Conservation (phyloP, 1,140 invertebrate species). For the Hyles euphorbiae region DNA sequence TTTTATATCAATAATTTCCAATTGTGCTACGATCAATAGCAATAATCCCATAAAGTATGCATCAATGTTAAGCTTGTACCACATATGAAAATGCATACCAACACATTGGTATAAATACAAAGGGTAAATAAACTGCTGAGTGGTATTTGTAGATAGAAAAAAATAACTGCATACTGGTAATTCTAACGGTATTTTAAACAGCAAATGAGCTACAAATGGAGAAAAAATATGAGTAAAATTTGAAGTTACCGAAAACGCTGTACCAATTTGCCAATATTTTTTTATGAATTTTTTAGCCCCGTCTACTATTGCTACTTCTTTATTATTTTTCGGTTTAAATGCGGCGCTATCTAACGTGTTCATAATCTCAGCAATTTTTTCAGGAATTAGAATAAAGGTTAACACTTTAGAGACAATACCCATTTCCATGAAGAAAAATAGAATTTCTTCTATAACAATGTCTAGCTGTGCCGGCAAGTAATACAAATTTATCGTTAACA, state of each 20-base stretch:
- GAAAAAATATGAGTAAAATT: conserved; percentile 35
- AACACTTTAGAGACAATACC: conserved; percentile 41
- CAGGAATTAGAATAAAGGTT: conserved; percentile 33
- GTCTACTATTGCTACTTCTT: conserved; percentile 31
- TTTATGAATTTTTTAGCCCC: conserved; percentile 43
- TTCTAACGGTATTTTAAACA: conserved; percentile 27
- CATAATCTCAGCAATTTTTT: conserved; percentile 37
- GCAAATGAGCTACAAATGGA: conserved; percentile 39
- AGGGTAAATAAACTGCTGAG: conserved; percentile 32
- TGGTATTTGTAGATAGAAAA: conserved; percentile 39
- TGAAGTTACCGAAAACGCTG: conserved; percentile 31
- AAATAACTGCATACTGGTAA: conserved; percentile 43
- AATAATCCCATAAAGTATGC: conserved; percentile 49
- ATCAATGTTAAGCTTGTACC: conserved; percentile 45
- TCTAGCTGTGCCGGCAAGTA: conserved; percentile 41
- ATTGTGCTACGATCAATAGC: conserved; percentile 46
- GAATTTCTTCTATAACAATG: conserved; percentile 41
- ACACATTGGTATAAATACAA: conserved; percentile 51
- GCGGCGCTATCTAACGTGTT: conserved; percentile 39
- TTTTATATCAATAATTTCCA: conserved; percentile 47
- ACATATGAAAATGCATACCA: conserved; percentile 46
- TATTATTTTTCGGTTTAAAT: conserved; percentile 39
- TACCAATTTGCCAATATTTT: conserved; percentile 45
- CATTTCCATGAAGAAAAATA: conserved; percentile 47
- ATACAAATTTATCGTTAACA: conserved; percentile 44